Percentiles rank a stretch among this genome's conserved stretches.
These are phyloP conservation scores for Bombus haemorrhoidalis DNA, from an alignment of 1,140 invertebrate genomes.

Conservation along the genomic window DNA sequence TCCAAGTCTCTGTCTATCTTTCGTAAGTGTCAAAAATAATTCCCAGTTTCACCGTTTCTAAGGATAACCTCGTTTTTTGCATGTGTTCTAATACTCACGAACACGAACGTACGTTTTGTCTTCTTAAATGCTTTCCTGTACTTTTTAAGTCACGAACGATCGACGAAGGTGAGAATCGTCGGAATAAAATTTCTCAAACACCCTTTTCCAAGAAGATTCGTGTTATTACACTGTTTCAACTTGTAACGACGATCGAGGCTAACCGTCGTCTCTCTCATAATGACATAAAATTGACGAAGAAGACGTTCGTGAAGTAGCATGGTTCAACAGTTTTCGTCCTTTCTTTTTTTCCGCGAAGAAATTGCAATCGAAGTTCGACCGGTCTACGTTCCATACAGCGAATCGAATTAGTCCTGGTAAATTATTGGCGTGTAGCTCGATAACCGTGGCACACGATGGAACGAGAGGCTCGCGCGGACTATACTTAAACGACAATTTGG, in stretches of 20 bases:
- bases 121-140: not conserved
- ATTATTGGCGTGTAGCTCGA: slow-evolving; percentile 34
- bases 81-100: not conserved
- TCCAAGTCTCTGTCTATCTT: not conserved
- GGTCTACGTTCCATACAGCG: not conserved
- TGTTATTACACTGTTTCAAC: not conserved
- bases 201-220: not conserved
- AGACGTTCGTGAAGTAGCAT: not conserved
- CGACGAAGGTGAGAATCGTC: not conserved
- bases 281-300: not conserved
- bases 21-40: not conserved
- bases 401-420: slow-evolving; percentile 45
- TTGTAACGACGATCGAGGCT: no score
- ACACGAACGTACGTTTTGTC: not conserved
- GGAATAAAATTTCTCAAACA: not conserved
- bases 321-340: not conserved
- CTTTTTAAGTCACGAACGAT: not conserved
- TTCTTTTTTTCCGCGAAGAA: not conserved
- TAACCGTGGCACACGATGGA: slow-evolving; percentile 39
- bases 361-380: slow-evolving; percentile 23
- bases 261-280: not conserved
- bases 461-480: slow-evolving; percentile 36
- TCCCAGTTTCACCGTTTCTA: no score
- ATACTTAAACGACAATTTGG: slow-evolving; percentile 63
- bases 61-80: no score